Conservation (phyloP, 2,797 vertebrate genomes). For the Vipera latastei region DNA sequence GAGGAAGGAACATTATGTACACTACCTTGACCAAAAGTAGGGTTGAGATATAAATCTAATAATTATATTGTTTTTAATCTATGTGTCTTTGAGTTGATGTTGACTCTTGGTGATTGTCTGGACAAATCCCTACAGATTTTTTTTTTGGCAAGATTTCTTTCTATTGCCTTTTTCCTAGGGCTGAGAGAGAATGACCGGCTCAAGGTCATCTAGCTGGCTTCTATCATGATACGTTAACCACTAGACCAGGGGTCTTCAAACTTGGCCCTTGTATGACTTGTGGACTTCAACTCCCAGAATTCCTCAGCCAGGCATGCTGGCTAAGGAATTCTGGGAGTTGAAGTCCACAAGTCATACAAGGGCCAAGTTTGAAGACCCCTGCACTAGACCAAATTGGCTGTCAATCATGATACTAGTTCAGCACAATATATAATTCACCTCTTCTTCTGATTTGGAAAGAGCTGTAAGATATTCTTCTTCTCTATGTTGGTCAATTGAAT, state of each 20-base stretch:
- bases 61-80: neutral
- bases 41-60: neutral
- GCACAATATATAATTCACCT: neutral
- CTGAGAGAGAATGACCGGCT: neutral
- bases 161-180: neutral
- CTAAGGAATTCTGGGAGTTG: too few relatives aligned
- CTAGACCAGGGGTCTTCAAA: neutral
- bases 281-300: too few relatives aligned
- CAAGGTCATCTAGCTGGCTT: neutral
- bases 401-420: neutral
- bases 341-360: too few relatives aligned
- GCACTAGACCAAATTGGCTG: neutral
- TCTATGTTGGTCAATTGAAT: neutral
- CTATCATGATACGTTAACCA: neutral
- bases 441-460: neutral
- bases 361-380: too few relatives aligned
- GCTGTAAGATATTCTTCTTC: neutral
- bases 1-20: neutral
- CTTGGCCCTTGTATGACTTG: too few relatives aligned
- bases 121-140: neutral
- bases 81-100: neutral
- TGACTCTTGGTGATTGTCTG: neutral
- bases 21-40: neutral
- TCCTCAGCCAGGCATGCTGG: too few relatives aligned
- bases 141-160: neutral